Percentiles rank a stretch among this genome's conserved stretches.
phyloP scores from a whole-genome alignment of 2,888 invertebrate genomes.

The Leucoptera coffeella region DNA sequence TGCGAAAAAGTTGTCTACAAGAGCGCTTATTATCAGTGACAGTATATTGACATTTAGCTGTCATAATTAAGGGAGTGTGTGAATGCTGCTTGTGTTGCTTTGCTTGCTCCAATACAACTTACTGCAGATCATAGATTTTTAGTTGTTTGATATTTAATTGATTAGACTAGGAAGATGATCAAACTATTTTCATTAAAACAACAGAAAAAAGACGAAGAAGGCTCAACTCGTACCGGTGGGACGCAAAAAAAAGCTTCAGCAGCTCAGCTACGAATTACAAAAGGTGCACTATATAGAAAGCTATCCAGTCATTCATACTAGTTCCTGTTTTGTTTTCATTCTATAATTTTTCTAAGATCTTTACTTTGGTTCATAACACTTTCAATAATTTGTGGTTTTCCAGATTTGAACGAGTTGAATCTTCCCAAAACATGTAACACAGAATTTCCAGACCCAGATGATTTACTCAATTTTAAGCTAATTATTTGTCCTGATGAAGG shows the following conservation, averaged over 20 bases:
- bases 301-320: too few species aligned
- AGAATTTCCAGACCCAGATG: conserved; percentile 95
- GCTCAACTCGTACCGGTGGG: conserved; percentile 52
- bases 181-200: conserved; percentile 97
- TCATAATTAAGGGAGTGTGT: too few species aligned
- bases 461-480: conserved; percentile 91
- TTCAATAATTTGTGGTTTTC: too few species aligned
- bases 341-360: too few species aligned
- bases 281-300: too few species aligned
- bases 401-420: conserved; percentile 96
- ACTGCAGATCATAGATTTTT: neutral
- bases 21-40: too few species aligned
- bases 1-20: too few species aligned
- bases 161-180: conserved; percentile 70
- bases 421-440: conserved; percentile 94
- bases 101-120: too few species aligned
- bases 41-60: too few species aligned
- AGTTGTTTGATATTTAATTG: conserved; percentile 31
- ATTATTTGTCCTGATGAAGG: conserved; percentile 97
- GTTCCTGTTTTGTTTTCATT: too few species aligned
- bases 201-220: conserved; percentile 96
- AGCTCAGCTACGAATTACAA: conserved; percentile 94
- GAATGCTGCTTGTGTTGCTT: neutral
- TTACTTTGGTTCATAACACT: too few species aligned
- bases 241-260: conserved; percentile 93